Percentiles rank a stretch among this genome's conserved stretches.
phyloP scores from a whole-genome alignment of 1,140 invertebrate species.

The Camponotus vicinus region DNA sequence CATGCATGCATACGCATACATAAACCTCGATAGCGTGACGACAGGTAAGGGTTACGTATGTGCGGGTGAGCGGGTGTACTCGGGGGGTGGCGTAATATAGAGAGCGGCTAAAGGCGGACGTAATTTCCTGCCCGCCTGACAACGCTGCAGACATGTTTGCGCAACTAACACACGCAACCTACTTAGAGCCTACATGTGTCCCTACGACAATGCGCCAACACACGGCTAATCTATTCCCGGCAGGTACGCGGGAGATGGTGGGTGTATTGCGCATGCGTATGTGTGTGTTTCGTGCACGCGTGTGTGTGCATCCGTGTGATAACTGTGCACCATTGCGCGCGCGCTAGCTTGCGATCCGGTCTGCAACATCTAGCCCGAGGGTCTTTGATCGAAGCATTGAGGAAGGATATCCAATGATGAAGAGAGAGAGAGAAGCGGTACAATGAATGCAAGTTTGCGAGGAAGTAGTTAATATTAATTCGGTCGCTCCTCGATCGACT shows the following conservation, averaged over 20 bases:
- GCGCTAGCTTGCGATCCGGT: conserved; percentile 60
- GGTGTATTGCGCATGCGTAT: not conserved
- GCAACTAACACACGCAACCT: conserved; percentile 79
- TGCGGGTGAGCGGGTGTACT: conserved; percentile 56
- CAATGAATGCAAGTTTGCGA: conserved; percentile 53
- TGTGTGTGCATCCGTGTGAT: not conserved
- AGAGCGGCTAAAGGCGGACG: conserved; percentile 85
- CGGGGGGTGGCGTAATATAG: conserved; percentile 83
- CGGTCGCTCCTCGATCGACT: conserved; percentile 25
- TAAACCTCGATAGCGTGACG: not conserved
- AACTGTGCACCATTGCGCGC: conserved; percentile 19
- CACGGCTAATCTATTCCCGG: conserved; percentile 73
- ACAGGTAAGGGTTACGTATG: conserved; percentile 26
- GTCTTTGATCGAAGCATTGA: conserved; percentile 76
- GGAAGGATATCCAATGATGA: conserved; percentile 42
- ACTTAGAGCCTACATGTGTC: conserved; percentile 79
- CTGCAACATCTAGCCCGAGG: conserved; percentile 72
- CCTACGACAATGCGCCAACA: conserved; percentile 78
- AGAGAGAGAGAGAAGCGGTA: not conserved
- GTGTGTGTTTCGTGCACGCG: not conserved
- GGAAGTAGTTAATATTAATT: conserved; percentile 56
- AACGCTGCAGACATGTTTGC: conserved; percentile 85
- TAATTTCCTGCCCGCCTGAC: conserved; percentile 87
- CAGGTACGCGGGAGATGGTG: conserved; percentile 58
- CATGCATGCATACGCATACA: not conserved